A percentile compares a stretch with the other conserved stretches of the same genome.
Evolutionary conservation across 2,113 vertebrate genomes (phyloP).

Genomic region (Thinocorus orbignyianus): DNA sequence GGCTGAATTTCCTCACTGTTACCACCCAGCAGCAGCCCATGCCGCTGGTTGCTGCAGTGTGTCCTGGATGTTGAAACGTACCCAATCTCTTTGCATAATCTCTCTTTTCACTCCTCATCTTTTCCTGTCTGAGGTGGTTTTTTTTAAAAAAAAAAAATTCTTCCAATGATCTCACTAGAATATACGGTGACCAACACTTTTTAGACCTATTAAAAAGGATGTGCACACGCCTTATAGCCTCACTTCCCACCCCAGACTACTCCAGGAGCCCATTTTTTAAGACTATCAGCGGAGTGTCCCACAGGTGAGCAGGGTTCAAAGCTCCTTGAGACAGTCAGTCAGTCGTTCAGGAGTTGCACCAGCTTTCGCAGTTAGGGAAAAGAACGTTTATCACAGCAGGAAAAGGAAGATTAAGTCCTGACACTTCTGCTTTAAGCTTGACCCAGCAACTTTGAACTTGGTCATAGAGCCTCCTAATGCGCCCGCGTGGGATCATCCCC

Average conservation of each 20-base stretch:
- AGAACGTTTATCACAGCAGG: neutral
- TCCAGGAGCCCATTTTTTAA: neutral
- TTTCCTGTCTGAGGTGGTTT: neutral
- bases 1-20: neutral
- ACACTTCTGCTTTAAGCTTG: neutral
- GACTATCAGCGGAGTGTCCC: neutral
- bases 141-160: neutral
- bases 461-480: neutral
- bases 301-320: neutral
- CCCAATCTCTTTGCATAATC: neutral
- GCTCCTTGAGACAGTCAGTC: neutral
- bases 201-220: neutral
- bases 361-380: neutral
- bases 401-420: neutral
- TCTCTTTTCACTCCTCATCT: neutral
- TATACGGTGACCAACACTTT: neutral
- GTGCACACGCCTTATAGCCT: neutral
- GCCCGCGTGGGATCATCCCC: rapidly evolving
- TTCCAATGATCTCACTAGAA: neutral
- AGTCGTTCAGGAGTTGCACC: rapidly evolving
- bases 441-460: neutral
- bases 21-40: neutral
- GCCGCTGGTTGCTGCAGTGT: neutral
- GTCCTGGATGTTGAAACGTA: neutral
- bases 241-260: neutral